A percentile compares a stretch with the other conserved stretches of the same genome.
Evolutionary conservation across 2,888 invertebrate species (phyloP).

Genomic region (Dolichopus griseipennis): DNA sequence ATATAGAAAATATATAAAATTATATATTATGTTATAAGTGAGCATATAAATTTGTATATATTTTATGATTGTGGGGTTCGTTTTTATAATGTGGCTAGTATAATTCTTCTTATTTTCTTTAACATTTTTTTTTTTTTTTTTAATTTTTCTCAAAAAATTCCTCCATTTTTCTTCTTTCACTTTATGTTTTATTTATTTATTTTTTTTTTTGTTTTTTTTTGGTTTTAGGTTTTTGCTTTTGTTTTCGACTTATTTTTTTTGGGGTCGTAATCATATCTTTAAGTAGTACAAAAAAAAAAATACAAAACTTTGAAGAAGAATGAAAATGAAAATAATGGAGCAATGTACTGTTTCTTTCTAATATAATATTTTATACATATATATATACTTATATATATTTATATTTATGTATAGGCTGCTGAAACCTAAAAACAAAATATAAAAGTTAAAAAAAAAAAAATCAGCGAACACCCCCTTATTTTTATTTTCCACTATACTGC

Average conservation of each 20-base stretch:
- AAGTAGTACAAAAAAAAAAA: background rate
- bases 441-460: background rate
- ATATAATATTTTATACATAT: background rate
- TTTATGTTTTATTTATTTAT: background rate
- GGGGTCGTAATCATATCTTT: background rate
- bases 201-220: background rate
- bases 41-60: no score
- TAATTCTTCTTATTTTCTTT: background rate
- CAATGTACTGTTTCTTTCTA: background rate
- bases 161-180: background rate
- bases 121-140: no score
- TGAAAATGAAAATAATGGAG: background rate
- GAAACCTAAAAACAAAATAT: no score
- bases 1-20: no score
- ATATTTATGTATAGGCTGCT: background rate
- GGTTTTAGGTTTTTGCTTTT: background rate
- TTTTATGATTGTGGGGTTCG: background rate
- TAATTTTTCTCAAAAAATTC: background rate
- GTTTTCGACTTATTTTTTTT: background rate
- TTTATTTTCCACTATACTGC: background rate
- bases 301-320: background rate
- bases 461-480: background rate
- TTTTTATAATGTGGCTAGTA: conserved; percentile 2
- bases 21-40: no score
- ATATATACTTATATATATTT: no score